Percentiles rank a stretch among this genome's conserved stretches.
Conservation (phyloP, 1,140 invertebrate genomes). For the Andricus grossulariae region DNA sequence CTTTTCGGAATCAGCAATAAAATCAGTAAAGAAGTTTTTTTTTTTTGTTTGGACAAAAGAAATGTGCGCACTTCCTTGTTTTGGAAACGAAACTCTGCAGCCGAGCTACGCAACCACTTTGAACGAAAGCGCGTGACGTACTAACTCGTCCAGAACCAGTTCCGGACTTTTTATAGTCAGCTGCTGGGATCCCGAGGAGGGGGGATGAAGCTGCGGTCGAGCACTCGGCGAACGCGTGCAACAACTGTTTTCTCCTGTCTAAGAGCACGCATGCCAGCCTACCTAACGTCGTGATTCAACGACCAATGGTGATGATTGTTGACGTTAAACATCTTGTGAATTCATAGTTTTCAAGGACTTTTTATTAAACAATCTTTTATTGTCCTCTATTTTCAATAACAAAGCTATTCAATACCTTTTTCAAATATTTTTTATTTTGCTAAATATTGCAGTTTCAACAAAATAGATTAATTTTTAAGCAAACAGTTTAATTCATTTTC, state of each 20-base stretch:
- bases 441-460: no score
- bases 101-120: not conserved
- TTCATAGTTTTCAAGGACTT: no score
- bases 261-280: not conserved
- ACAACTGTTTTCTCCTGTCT: constrained; percentile 23
- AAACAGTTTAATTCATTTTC: no score
- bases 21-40: not conserved
- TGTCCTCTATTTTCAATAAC: no score
- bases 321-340: no score
- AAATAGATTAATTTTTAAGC: no score
- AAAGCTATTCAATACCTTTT: no score
- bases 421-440: no score
- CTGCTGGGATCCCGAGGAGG: constrained; percentile 32
- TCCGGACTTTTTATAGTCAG: constrained; percentile 62
- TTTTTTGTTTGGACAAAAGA: not conserved
- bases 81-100: not conserved
- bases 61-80: not conserved
- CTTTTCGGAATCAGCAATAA: not conserved
- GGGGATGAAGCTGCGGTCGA: constrained; percentile 38
- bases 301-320: not conserved
- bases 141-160: constrained; percentile 48
- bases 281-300: constrained; percentile 15
- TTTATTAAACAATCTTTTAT: no score
- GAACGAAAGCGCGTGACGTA: constrained; percentile 32
- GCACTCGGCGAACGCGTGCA: constrained; percentile 56